Evolutionary conservation across 2,888 invertebrate species (phyloP).

Genomic region (Eremobia ochroleuca): DNA sequence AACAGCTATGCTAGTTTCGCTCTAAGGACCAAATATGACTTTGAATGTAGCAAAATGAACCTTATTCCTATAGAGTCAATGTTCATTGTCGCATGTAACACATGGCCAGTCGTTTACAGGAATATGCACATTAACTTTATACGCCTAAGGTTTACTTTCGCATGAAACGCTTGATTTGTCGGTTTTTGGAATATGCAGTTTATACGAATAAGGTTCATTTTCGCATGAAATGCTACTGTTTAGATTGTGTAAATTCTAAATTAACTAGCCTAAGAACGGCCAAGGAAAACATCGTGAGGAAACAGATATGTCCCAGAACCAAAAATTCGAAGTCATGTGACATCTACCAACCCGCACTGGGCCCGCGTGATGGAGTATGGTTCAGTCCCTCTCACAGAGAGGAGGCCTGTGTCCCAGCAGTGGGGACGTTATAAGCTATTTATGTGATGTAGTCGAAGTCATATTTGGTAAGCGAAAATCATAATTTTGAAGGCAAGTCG

Average conservation of each 20-base stretch:
- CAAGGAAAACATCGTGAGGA: neutral
- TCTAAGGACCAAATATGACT: constrained; percentile 23
- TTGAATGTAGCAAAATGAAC: neutral
- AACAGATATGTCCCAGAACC: too few relatives aligned
- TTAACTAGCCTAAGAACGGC: neutral
- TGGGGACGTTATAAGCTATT: neutral
- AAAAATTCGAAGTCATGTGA: constrained; percentile 1
- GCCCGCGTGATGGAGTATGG: neutral
- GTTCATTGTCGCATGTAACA: neutral
- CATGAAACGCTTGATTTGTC: neutral
- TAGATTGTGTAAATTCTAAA: neutral
- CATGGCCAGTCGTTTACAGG: neutral
- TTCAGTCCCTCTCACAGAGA: neutral
- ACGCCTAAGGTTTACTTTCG: neutral
- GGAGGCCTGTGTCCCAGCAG: neutral
- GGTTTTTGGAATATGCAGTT: neutral
- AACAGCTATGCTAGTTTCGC: constrained; percentile 5
- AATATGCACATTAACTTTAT: neutral
- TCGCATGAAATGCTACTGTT: neutral
- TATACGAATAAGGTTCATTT: constrained; percentile 1
- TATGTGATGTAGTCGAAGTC: neutral
- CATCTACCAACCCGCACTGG: neutral
- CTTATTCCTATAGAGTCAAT: neutral
- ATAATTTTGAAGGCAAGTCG: constrained; percentile 21
- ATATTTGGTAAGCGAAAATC: constrained; percentile 27